Evolutionary conservation across 35 echinoderm and acorn worm genomes (phyloP), one percentile per base, ranked within the genome.

Genomic region (Hemicentrotus pulcherrimus): DNA sequence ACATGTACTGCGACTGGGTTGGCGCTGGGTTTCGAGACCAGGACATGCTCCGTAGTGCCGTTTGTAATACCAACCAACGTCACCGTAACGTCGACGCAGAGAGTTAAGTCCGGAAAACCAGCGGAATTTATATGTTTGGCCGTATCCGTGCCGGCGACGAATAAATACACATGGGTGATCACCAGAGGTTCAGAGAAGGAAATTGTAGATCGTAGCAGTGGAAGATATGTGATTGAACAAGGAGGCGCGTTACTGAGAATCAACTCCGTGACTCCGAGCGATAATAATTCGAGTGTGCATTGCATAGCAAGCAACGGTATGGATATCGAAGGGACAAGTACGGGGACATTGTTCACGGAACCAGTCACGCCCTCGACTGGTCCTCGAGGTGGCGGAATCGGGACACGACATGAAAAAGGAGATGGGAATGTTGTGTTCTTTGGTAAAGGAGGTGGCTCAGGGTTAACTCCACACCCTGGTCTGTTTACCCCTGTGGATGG

Each of bases 231-330:
- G 11, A 58, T 93, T 31, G 91, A 93, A 31, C 91, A 93, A 93
- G 48, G 91, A 46, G 91, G 91, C 14, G 91, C 91, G 45, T 58
- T 93, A n/a, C 47, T 93, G 91, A 93, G 48, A 93, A 93, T 93
- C 10, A 93, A 90, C 9, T 41, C 91, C 16, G 91, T 58, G 48
- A 4, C 47, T 32, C 4, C 31, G 10, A n/a, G 22, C 5, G 91
- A 93, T 55, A 47, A 93, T 31, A 93, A 93, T 58, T 93, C 91
- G 46, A 93, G 46, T 15, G 48, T 93, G 6, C 16, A 58, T 46
- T 93, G 91, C 46, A 47, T 93, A 31, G 91, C 91, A 18, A 47
- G 24, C 46, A 93, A 93, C 91, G 91, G 30, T 58, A 47, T 93
- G 30, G 28, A 58, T 31, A 93, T 93, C 22, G 48, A 58, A 24